Evolutionary conservation across 2,888 invertebrate species (phyloP).

Genomic region (Boloria selene): DNA sequence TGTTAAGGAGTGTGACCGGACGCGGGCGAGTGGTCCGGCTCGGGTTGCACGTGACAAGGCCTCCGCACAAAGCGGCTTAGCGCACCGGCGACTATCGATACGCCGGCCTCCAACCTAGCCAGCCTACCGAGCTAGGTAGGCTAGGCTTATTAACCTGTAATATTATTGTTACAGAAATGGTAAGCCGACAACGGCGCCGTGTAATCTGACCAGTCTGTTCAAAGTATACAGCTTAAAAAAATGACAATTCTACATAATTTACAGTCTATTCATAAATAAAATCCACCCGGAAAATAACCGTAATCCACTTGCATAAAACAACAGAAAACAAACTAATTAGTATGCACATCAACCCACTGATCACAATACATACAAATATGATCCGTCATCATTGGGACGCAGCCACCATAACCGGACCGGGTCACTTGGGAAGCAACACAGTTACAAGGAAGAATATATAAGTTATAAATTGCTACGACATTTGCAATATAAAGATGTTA

Average conservation of each 20-base stretch:
- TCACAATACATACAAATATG: background rate
- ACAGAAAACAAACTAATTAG: constrained; percentile 2
- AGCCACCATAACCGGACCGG: constrained; percentile 13
- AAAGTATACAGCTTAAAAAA: background rate
- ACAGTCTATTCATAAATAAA: background rate
- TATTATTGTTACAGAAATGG: constrained; percentile 5
- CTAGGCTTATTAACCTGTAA: constrained; percentile 11
- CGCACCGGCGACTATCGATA: constrained; percentile 17
- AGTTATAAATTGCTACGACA: constrained; percentile 5
- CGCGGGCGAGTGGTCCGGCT: constrained; percentile 31
- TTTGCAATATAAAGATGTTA: constrained; percentile 18
- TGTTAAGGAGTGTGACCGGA: constrained; percentile 28
- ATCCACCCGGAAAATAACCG: background rate
- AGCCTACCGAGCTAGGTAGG: background rate
- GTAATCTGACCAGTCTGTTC: no score
- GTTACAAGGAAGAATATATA: constrained; percentile 15
- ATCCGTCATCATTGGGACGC: constrained; percentile 20
- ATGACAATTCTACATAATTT: background rate
- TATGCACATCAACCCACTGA: constrained; percentile 5
- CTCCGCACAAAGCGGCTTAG: constrained; percentile 32
- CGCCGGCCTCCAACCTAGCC: constrained; percentile 20
- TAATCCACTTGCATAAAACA: background rate
- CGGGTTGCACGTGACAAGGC: constrained; percentile 34
- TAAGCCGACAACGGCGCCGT: background rate
- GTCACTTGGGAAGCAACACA: constrained; percentile 19